Evolutionary conservation across 35 echinoderm and acorn worm species (phyloP), one percentile per base, ranked within the genome.

Genomic region (Patiria miniata): DNA sequence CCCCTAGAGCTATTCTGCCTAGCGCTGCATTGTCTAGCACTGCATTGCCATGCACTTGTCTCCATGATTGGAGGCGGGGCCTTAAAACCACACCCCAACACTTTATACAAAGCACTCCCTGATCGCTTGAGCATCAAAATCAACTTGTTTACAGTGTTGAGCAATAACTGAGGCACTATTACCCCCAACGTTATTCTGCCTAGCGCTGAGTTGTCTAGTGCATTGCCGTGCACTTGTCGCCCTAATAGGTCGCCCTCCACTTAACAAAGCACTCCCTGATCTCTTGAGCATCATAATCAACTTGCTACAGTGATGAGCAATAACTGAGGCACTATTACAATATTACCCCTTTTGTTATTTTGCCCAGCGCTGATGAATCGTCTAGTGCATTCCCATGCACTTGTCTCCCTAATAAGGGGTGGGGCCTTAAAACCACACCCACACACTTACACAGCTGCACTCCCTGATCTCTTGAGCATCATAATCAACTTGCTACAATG

Each of bases 271-370:
- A 84, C 93, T 95, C 51, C 78, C 89, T 39, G 78, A 68, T 85
- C 93, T 82, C 39, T 93, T 89, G 6, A 97, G 84, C 28, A 88
- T 85, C 36, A 78, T 83, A 28, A 94, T 87, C 28, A 98, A 79
- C 51, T 83, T 94, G 19, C 76, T 32, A 16, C 87, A 91, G 78
- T 98, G 95, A 37, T 94, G 91, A 0, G 85, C 69, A 1, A 98
- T 86, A 21, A 86, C 89, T 22, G 78, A 79, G 16, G 91, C 92
- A 78, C 91, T 97, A 80, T 90, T 97, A 15, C 94, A n/a, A 97
- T n/a, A n/a, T n/a, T n/a, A n/a, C n/a, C n/a, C n/a, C n/a, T n/a
- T n/a, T n/a, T n/a, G n/a, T n/a, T n/a, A n/a, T n/a, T n/a, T n/a
- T n/a, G n/a, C n/a, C n/a, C n/a, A n/a, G n/a, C n/a, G n/a, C n/a